Evolutionary conservation across 2,888 invertebrate species (phyloP), one percentile per base, ranked within the genome.

Genomic region (Coremacera marginata): DNA sequence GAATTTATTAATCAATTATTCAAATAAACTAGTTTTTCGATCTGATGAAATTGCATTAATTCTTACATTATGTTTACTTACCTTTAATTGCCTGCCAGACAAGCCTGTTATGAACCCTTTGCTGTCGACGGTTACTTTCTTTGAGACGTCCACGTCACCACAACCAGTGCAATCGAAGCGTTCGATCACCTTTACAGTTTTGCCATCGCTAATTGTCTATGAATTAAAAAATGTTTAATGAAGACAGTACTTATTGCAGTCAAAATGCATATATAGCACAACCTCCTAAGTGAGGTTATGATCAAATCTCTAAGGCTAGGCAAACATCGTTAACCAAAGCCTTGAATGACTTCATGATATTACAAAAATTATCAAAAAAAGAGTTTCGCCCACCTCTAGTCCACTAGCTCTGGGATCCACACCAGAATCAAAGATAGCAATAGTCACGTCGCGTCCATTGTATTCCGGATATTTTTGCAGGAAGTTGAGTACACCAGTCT

Each of bases 351-450:
- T 25, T 5, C 9, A 8, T 25, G 9, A 37, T 7, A 70, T 44
- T 51, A 27, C 14, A 14, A 9, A 63, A 19, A 74, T 52, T n/a
- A 11, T 27, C 51, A 60, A 25, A 57, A 49, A 55, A 57, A 67
- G 4, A 11, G 8, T 9, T 1, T 27, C 52, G 76, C 82, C 83
- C 91, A 96, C 98, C 94, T 96, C 94, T 83, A 99, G 92, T 80
- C 99, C 99, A 80, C 95, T 93, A 9, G 98, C 98, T 67, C 96
- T 96, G 31, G 99, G 98, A 91, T 99, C 99, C 75, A 99, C 96
- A 9, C 99, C 99, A 3, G 98, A 98, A 91, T 99, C 99, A 84
- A 99, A 94, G 88, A 99, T 95, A 62, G 98, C 99, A 88, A 99
- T 98, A 82, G 95, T 91, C 72, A 96, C 94, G 84, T 94, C 95